Base-by-base conservation (phyloP, 2,888 invertebrate genomes). In the Ophioninae sp. region DNA sequence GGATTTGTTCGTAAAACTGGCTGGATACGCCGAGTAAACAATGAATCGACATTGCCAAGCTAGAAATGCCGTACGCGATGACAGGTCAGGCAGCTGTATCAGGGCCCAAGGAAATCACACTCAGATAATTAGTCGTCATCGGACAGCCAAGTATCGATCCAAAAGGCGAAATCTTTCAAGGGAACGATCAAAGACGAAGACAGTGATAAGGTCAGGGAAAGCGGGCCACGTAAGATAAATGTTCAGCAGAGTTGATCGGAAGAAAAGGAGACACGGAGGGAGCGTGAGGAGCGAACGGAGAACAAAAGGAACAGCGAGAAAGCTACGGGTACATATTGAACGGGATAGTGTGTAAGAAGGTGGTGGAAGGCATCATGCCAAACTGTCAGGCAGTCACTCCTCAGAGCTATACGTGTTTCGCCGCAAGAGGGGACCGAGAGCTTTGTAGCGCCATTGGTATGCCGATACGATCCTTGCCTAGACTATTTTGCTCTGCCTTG, bases 301-400 rank as follows among this genome's bases (percentile, higher is more conserved):
- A 77, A 69, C 69, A 65, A 61, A 51, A 69, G 69, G 71, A 81
- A 85, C 77, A 75, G 84, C 83, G 84, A 83, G 85, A 86, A 73
- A 85, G 80, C 84, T 83, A 82, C 83, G 81, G 59, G 44, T 76
- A 67, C 67, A 41, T 58, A 67, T 76, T 37, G 68, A 30, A 56
- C 20, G 20, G 76, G 67, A 76, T 80, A 51, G 79, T 72, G 79
- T 75, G 81, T 81, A 81, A 81, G 75, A 85, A 85, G 85, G 81
- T 87, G 86, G 86, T 86, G 81, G 88, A 88, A 89, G 90, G 90
- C 89, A 90, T 88, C 89, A 90, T 91, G 91, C 90, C 91, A 91
- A 91, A 90, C 89, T 90, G 91, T 91, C 90, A 90, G 89, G 88
- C 86, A 89, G 86, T 73, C 68, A 85, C 88, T 86, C 85, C 86